Conservation (phyloP, 2,888 invertebrate species). For the Folsomia candida region DNA sequence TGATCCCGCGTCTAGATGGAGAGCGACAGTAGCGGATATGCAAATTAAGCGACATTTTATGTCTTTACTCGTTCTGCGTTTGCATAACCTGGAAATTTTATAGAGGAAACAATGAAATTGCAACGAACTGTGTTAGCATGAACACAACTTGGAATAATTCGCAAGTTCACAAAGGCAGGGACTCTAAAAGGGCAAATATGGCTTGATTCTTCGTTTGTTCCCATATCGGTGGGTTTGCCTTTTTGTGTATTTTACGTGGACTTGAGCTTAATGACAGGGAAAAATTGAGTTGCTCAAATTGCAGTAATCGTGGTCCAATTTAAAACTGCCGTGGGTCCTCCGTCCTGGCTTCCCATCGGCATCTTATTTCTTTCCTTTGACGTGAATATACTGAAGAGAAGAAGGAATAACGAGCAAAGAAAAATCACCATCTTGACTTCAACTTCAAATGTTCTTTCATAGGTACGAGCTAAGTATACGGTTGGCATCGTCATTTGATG, state of each 20-base stretch:
- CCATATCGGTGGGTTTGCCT: neutral
- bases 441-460: neutral
- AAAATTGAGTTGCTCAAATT: slow-evolving; percentile 13
- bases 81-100: neutral
- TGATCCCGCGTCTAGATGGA: neutral
- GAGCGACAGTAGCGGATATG: neutral
- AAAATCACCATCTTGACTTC: neutral
- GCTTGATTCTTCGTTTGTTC: neutral
- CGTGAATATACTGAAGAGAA: slow-evolving; percentile 8
- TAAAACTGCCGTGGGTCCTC: slow-evolving; percentile 12
- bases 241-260: neutral
- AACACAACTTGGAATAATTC: neutral
- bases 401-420: slow-evolving; percentile 3
- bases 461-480: no score
- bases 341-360: neutral
- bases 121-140: neutral
- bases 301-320: slow-evolving; percentile 15
- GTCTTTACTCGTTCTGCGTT: neutral
- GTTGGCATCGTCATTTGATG: no score
- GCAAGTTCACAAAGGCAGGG: neutral
- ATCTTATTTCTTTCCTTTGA: neutral
- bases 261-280: slow-evolving; percentile 14
- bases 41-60: slow-evolving; percentile 10
- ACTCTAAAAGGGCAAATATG: slow-evolving; percentile 19
- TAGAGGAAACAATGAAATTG: slow-evolving; percentile 3